phyloP scores from a whole-genome alignment of 2,888 invertebrate species.

The Bombylius major region DNA sequence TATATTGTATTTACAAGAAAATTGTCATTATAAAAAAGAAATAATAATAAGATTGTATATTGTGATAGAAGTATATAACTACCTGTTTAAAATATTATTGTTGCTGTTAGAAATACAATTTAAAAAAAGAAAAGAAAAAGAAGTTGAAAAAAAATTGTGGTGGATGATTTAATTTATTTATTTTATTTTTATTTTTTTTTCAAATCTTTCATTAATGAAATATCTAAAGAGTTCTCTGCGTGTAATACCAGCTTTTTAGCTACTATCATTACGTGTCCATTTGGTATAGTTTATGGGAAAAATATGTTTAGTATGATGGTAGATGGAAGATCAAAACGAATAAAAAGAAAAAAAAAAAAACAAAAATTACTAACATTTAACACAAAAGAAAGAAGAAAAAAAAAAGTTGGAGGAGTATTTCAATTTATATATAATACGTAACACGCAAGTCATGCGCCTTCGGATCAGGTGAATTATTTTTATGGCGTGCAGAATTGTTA shows the following conservation, averaged over 20 bases:
- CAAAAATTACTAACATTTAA: neutral
- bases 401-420: conserved; percentile 4
- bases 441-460: conserved; percentile 5
- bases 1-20: too few relatives aligned
- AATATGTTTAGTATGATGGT: neutral
- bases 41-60: too few relatives aligned
- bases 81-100: too few relatives aligned
- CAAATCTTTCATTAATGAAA: too few relatives aligned
- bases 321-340: neutral
- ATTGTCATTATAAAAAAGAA: too few relatives aligned
- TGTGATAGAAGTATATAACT: too few relatives aligned
- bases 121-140: too few relatives aligned
- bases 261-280: conserved; percentile 8
- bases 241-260: neutral
- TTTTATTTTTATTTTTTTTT: too few relatives aligned
- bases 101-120: too few relatives aligned
- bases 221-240: too few relatives aligned
- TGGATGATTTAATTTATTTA: too few relatives aligned
- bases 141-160: too few relatives aligned
- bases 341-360: neutral
- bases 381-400: neutral
- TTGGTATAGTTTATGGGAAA: conserved; percentile 8
- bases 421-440: neutral
- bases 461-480: conserved; percentile 9
- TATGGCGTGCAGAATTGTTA: neutral